These are phyloP conservation scores for Tapirus terrestris DNA, from an alignment of 2,113 vertebrate genomes.

Conservation along the genomic window DNA sequence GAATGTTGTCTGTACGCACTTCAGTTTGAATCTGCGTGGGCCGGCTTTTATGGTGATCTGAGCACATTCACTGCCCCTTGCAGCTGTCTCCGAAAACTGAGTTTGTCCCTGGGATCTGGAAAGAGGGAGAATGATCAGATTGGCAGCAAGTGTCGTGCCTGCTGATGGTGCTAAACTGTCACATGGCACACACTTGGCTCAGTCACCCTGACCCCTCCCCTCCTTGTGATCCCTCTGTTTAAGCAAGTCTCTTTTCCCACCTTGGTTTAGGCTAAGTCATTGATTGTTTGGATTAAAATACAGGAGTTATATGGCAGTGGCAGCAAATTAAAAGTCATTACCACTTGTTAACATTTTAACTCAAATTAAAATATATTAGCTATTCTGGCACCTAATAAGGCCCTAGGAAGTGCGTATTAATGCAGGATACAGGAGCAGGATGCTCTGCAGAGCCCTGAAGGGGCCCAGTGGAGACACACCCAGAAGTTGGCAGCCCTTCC, in stretches of 20 bases:
- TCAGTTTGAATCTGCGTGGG: neutral
- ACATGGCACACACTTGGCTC: accelerated
- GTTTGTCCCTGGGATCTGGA: neutral
- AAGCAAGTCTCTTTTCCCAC: neutral
- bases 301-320: neutral
- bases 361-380: neutral
- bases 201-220: accelerated
- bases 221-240: neutral
- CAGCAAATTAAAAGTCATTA: conserved; percentile 52
- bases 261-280: neutral
- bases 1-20: neutral
- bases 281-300: neutral
- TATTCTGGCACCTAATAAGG: neutral
- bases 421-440: neutral
- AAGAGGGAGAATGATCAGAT: neutral
- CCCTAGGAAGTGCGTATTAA: neutral
- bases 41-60: neutral
- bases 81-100: neutral
- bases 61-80: neutral
- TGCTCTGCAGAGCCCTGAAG: neutral
- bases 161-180: neutral
- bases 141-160: neutral
- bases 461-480: accelerated
- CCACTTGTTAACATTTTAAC: conserved; percentile 1
- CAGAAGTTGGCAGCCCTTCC: neutral